A percentile compares a stretch with the other conserved stretches of the same genome.
phyloP scores from a whole-genome alignment of 2,888 invertebrate species.

The Drosophila meridiana region DNA sequence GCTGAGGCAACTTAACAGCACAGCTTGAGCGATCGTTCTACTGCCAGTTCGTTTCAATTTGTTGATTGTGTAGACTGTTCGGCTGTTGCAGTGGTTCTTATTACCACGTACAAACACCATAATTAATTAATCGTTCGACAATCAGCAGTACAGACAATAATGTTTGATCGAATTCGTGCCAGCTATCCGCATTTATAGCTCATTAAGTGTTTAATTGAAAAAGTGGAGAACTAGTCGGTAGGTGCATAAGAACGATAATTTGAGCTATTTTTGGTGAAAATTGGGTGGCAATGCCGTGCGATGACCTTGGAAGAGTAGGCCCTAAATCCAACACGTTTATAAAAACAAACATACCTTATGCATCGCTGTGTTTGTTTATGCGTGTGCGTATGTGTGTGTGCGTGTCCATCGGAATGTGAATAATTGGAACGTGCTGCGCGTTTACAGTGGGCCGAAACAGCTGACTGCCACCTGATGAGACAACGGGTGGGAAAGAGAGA shows the following conservation, averaged over 20 bases:
- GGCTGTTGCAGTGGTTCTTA: conserved; percentile 29
- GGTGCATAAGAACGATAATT: conserved; percentile 27
- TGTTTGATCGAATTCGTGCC: conserved; percentile 12
- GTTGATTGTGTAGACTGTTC: conserved; percentile 22
- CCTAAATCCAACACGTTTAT: conserved; percentile 58
- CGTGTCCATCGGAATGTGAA: conserved; percentile 41
- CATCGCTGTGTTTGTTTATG: conserved; percentile 3
- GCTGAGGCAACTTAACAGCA: conserved; percentile 8
- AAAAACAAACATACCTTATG: conserved; percentile 53
- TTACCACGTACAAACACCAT: conserved; percentile 19
- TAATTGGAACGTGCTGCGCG: conserved; percentile 34
- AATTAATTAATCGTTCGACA: conserved; percentile 22
- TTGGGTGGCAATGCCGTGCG: conserved; percentile 64
- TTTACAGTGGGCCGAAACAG: conserved; percentile 56
- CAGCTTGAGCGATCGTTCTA: conserved; percentile 33
- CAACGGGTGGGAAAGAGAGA: conserved; percentile 18
- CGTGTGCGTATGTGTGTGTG: conserved; percentile 9
- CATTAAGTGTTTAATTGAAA: conserved; percentile 2
- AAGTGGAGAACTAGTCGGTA: conserved; percentile 37
- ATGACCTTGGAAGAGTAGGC: conserved; percentile 73
- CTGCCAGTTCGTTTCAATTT: conserved; percentile 20
- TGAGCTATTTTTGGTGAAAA: conserved; percentile 32
- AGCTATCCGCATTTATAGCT: conserved; percentile 13
- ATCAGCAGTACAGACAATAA: conserved; percentile 27
- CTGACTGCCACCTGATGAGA: conserved; percentile 67